Evolutionary conservation across 2,113 vertebrate species (phyloP), one percentile per base, ranked within the genome.

Genomic region (Zonotrichia leucophrys): DNA sequence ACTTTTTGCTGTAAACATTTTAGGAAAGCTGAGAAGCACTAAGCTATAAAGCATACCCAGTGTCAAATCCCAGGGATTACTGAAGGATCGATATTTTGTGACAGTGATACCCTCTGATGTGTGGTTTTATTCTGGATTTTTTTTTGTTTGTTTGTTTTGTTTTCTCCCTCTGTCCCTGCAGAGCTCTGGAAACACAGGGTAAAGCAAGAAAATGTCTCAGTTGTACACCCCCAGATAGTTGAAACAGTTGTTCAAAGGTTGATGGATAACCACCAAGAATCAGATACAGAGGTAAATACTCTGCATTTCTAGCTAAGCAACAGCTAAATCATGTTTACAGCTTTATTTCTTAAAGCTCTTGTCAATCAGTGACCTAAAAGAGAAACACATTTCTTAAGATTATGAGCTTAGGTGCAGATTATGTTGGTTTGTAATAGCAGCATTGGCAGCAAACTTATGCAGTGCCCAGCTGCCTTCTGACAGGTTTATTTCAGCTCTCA

Each of bases 161-260:
- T 64, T 58, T 6, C 60, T 68, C 20, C 42, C 20, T 76, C 37
- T 41, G 8, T 39, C 58, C 30, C 49, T 5, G 5, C 76, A 98
- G 98, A 98, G 31, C 96, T 98, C 79, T 98, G 98, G 98, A 99
- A 97, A 92, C 96, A 95, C 49, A 82, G 73, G 53, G 73, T 89
- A 64, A 97, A 98, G 94, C 97, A 98, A 95, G 95, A 98, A 97
- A 97, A 95, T 68, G 76, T 98, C 86, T 97, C 97, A 46, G 83
- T 92, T 46, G 66, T 96, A 82, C 92, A 95, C 63, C 96, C 97
- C 23, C 97, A 97, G 94, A 97, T 97, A 82, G 97, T 94, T 81
- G 97, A 98, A 92, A 97, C 92, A 4, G 98, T 98, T 97, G 81
- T 97, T 63, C 98, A 98, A 85, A 96, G 80, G 81, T 89, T 99